phyloP scores from a whole-genome alignment of 2,888 invertebrate species.

The Chalcosyrphus nemorum region DNA sequence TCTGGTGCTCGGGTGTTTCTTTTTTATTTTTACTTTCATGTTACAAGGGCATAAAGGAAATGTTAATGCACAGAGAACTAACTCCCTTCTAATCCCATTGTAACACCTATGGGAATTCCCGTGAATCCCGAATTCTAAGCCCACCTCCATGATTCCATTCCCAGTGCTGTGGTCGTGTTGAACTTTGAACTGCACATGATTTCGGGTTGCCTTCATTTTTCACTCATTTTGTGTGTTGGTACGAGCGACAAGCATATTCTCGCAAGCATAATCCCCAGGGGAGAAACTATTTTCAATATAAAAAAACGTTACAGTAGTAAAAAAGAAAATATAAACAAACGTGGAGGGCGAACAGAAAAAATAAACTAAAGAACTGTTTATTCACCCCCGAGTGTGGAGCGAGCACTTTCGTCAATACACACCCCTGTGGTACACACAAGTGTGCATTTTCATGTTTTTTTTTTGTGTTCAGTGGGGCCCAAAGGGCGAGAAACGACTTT shows the following conservation, averaged over 20 bases:
- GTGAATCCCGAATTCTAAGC: slow-evolving; percentile 54
- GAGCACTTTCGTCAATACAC: background rate
- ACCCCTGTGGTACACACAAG: background rate
- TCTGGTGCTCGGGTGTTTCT: slow-evolving; percentile 42
- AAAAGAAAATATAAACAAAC: slow-evolving; percentile 20
- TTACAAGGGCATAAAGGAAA: slow-evolving; percentile 59
- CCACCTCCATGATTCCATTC: slow-evolving; percentile 23
- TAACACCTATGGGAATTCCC: slow-evolving; percentile 71
- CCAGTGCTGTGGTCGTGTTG: slow-evolving; percentile 24
- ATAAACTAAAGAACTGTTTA: slow-evolving; percentile 36
- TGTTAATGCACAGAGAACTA: slow-evolving; percentile 65
- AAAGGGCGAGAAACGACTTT: background rate
- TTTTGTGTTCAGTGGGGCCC: slow-evolving; percentile 51
- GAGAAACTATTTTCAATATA: slow-evolving; percentile 64
- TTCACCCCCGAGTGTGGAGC: slow-evolving; percentile 1
- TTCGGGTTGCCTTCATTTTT: slow-evolving; percentile 54
- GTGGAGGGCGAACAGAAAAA: background rate
- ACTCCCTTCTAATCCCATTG: slow-evolving; percentile 65
- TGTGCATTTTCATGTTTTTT: slow-evolving; percentile 42
- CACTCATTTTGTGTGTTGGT: slow-evolving; percentile 6
- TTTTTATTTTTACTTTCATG: slow-evolving; percentile 36
- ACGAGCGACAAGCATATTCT: slow-evolving; percentile 42
- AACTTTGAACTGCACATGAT: slow-evolving; percentile 67
- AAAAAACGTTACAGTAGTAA: slow-evolving; percentile 44
- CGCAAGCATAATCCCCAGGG: slow-evolving; percentile 38